These are phyloP conservation scores for Saguinus midas DNA, from an alignment of 2,113 vertebrate genomes.

Conservation along the genomic window DNA sequence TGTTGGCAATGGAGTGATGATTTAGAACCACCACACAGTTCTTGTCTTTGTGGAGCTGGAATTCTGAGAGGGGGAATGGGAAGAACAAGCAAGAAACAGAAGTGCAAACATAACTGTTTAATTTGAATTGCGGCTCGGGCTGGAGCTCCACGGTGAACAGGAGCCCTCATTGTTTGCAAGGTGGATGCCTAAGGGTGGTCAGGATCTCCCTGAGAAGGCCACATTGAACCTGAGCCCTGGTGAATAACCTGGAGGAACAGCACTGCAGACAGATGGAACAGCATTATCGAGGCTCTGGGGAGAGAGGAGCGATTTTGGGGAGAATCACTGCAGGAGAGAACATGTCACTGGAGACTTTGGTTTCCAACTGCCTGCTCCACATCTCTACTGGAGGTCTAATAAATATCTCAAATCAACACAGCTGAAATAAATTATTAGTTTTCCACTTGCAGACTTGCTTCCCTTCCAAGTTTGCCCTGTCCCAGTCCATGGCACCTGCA, in stretches of 20 bases:
- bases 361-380: background rate
- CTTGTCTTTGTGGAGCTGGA: background rate
- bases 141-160: background rate
- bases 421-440: background rate
- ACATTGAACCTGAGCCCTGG: background rate
- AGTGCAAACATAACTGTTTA: background rate
- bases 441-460: background rate
- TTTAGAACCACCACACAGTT: background rate
- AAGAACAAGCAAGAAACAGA: background rate
- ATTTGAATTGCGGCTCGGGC: background rate
- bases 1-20: background rate
- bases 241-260: background rate
- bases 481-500: no score
- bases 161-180: background rate
- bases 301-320: background rate
- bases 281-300: background rate
- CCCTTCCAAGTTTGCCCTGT: background rate
- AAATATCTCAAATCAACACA: background rate
- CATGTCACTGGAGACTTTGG: background rate
- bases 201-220: background rate
- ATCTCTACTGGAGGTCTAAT: background rate
- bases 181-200: rapidly evolving
- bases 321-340: background rate
- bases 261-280: background rate
- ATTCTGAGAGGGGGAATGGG: background rate